Evolutionary conservation across 2,797 vertebrate genomes (phyloP), one percentile per base, ranked within the genome.

Genomic region (Astyanax mexicanus): DNA sequence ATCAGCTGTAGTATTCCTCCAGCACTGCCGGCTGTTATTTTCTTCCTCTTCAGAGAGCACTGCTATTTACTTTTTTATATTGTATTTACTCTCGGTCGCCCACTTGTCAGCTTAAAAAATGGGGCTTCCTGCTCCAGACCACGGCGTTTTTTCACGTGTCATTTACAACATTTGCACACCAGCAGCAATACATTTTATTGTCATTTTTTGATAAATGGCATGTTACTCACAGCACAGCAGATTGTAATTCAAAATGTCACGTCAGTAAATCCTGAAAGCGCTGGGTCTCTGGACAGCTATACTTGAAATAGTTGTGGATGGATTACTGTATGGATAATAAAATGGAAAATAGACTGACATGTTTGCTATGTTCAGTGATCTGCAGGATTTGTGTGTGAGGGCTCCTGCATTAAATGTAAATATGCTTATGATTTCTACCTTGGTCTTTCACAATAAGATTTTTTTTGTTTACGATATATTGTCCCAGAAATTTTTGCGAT

Each of bases 161-260:
- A n/a, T 60, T 78, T 37, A 32, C 12, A 54, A 4, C 6, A 1
- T 54, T 54, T 37, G 42, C 7, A 23, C 8, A 7, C 45, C 17
- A 10, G 29, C 35, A 9, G 27, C 21, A 40, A 58, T 74, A 52
- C 13, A 61, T 69, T 47, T 67, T 38, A 58, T 13, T 37, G 12
- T 54, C 6, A 11, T 37, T 54, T 47, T 51, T 45, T 45, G 9
- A 40, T 38, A 19, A 61, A n/a, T 19, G 17, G 11, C 15, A 51
- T 69, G 79, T 75, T 84, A 81, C 80, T 74, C 62, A 69, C 21
- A 32, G 64, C 37, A n/a, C 37, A 58, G 69, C 45, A 58, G 76
- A 84, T 65, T 51, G 65, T 68, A 47, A 23, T 47, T 72, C 75
- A 55, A 83, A 73, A 85, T 82, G 81, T 80, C 80, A 75, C 52